Evolutionary conservation across 1,140 invertebrate genomes (phyloP), one percentile per base, ranked within the genome.

Genomic region (Drosophila lacteicornis): DNA sequence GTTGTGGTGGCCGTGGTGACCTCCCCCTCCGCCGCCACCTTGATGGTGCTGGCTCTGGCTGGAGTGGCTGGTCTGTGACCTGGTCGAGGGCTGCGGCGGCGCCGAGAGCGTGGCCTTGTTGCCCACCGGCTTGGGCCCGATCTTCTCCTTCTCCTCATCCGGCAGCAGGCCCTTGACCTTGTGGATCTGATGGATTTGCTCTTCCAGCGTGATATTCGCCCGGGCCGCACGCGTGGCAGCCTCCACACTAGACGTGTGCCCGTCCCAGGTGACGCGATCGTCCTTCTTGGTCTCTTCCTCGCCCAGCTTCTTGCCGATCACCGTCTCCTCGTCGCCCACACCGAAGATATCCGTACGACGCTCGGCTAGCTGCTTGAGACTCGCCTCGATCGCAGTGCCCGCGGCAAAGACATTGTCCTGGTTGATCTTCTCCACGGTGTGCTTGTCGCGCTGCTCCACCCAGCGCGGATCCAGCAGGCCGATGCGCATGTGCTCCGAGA

Each of bases 281-380:
- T 97, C 96, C 92, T 96, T 97, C 76, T 95, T 95, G 75, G 95
- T 96, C 93, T 97, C 98, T 88, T 99, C 98, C 93, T 99, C 98
- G 9, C 99, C 99, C 77, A 99, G 98, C 93, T 99, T 99, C 94
- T 99, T 98, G 95, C 99, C 99, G 93, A 99, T 99, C 3, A 98
- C 97, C 0, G 99, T 99, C 94, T 99, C 99, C 93, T 99, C 98
- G 88, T 98, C 97, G 73, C 99, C 99, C 63, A 98, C 97, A 94
- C 99, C 99, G 93, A 99, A 99, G 93, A 99, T 99, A 95, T 99
- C 99, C 4, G 99, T 99, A 96, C 99, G 97, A 80, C 99, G 95
- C 91, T 99, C 99, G 0, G 99, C 99, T 75, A 99, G 94, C 87
- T 98, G 96, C 92, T 99, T 99, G 82, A 99, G 95, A 92, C 97